Evolutionary conservation across 2,797 vertebrate species (phyloP), one percentile per base, ranked within the genome.

Genomic region (Acanthiza pusilla): DNA sequence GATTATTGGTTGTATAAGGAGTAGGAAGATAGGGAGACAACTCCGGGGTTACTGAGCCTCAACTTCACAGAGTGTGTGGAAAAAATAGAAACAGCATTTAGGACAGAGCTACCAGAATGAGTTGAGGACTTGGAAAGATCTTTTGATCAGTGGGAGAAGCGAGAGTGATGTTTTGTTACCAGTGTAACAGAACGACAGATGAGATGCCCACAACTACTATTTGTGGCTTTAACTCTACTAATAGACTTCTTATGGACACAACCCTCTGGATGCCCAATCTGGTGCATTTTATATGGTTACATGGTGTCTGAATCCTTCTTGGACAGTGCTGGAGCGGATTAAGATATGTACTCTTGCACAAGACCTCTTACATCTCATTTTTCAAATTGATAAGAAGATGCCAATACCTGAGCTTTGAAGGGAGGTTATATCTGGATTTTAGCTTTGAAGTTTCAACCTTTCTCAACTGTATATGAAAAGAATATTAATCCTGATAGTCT

Each of bases 51-150:
- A 62, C 32, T 61, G 76, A 85, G 38, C 55, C 60, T 93, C 25
- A 93, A 11, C 66, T 84, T 96, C 74, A 94, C 57, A 86, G 58
- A 45, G 13, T 42, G 22, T 42, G 42, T 47, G 27, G 42, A 75
- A 88, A 92, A 89, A 86, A 62, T 60, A 84, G 82, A 92, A 89
- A 48, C 36, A 86, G 10, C 32, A 55, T 81, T 95, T 91, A 91
- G 63, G 58, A 83, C 51, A 91, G 72, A 94, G 47, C 47, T 83
- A 77, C n/a, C 48, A 76, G 60, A 84, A 95, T 61, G 66, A 82
- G 32, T 6, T 58, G 70, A 94, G 70, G 79, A 90, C 73, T 93
- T 9, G 8, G 79, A 91, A 96, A 79, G 77, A 58, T 77, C 68
- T 93, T 93, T 74, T 80, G 53, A 85, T 83, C 25, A 57, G 54